Evolutionary conservation across 2,113 vertebrate genomes (phyloP), one percentile per base, ranked within the genome.

Genomic region (Anarrhichthys ocellatus): DNA sequence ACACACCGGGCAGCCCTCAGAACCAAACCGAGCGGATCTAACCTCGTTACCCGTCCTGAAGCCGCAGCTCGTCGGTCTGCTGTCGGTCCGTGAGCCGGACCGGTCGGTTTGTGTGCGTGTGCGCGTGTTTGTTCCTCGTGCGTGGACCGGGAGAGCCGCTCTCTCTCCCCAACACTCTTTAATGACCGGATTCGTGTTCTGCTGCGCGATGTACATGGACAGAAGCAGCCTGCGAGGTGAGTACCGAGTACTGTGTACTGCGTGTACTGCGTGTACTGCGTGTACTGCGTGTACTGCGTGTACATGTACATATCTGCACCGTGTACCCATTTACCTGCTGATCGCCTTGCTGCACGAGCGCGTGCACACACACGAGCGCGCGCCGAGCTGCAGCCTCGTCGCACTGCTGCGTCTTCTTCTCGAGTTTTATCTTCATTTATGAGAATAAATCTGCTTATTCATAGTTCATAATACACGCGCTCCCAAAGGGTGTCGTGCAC

Each of bases 121-220:
- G 66, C 10, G 24, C 8, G 54, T 74, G 90, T 81, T 84, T 61
- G 59, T 77, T 91, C 89, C 84, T 80, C 90, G 91, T 90, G 86
- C 87, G 91, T 91, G 91, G 90, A 89, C 87, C 93, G 92, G 93
- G 94, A 91, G 93, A 88, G 86, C 86, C 79, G 85, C 90, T 87
- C 92, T 92, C 92, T 90, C 92, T 80, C 91, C 88, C 73, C 89
- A 80, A 88, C 91, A 75, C 59, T 79, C 92, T 95, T 95, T 95
- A 89, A 96, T 96, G 95, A 96, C 93, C 88, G 95, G 95, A 91
- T 93, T 96, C 52, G 95, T 95, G 91, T 91, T 95, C 80, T 96
- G 95, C 93, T 96, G 95, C 92, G 95, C 95, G 92, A 92, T 96
- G 94, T 96, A 95, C 92, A 96, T 96, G 95, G 95, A 96, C 93